Evolutionary conservation across 2,797 vertebrate species (phyloP).

Genomic region (Darevskia nairensis): DNA sequence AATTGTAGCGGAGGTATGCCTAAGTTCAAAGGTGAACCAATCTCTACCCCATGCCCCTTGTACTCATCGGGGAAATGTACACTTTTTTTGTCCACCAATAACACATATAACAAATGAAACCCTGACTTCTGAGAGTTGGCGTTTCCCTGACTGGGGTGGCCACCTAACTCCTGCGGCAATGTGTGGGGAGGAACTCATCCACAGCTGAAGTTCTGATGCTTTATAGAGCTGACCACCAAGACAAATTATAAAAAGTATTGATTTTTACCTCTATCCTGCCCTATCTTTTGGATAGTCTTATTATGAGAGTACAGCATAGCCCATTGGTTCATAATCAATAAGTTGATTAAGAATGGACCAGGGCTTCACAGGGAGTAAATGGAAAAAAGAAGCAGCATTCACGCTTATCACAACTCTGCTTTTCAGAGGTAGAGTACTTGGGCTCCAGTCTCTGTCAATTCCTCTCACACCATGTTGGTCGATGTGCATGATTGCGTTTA

Average conservation of each 20-base stretch:
- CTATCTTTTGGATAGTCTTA: not conserved
- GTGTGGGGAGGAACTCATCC: not conserved
- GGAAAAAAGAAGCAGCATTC: not conserved
- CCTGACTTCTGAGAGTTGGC: not conserved
- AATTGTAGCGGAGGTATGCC: not conserved
- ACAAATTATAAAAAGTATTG: not conserved
- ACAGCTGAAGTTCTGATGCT: not conserved
- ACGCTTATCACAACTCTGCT: not conserved
- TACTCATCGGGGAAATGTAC: not conserved
- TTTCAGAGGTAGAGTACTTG: not conserved
- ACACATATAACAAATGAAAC: not conserved
- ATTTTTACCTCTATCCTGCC: not conserved
- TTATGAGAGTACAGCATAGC: not conserved
- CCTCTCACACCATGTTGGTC: not conserved
- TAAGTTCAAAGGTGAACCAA: not conserved
- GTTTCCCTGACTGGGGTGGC: not conserved
- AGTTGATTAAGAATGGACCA: not conserved
- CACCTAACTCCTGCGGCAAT: not conserved
- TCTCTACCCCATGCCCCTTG: not conserved
- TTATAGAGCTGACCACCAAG: not conserved
- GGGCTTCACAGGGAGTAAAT: not conserved
- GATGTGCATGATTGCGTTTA: not conserved
- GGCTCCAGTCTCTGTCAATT: not conserved
- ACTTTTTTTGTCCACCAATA: too few species aligned
- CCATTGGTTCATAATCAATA: not conserved